Conservation (phyloP, 2,888 invertebrate genomes). For the Apotomis betuletana region DNA sequence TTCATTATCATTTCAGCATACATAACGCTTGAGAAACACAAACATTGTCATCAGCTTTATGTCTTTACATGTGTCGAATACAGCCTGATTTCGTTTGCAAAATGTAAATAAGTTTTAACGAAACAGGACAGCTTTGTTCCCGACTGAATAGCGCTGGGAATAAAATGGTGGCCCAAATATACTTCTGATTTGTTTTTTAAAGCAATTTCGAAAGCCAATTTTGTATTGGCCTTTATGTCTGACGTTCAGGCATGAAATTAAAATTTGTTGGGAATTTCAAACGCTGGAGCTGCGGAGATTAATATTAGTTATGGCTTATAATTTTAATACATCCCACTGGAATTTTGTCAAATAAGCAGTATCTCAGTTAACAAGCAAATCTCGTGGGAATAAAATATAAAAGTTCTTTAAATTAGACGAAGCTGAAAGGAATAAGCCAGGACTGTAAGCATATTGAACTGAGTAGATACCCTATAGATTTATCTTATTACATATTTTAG, state of each 20-base stretch:
- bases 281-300: neutral
- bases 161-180: slow-evolving; percentile 6
- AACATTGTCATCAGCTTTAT: neutral
- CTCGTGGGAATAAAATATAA: neutral
- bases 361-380: too few species aligned
- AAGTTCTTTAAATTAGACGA: too few species aligned
- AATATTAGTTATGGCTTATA: neutral
- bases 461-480: too few species aligned
- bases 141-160: neutral
- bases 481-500: too few species aligned
- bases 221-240: neutral
- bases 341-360: too few species aligned
- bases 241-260: slow-evolving; percentile 15
- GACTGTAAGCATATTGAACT: too few species aligned
- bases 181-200: slow-evolving; percentile 13
- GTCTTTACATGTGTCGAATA: slow-evolving; percentile 8
- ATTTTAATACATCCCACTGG: neutral
- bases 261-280: slow-evolving; percentile 8
- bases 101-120: slow-evolving; percentile 29
- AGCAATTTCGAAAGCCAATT: slow-evolving; percentile 7
- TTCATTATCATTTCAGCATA: too few species aligned
- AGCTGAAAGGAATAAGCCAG: too few species aligned
- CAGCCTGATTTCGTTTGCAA: slow-evolving; percentile 20
- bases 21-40: too few species aligned
- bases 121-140: slow-evolving; percentile 1